Evolutionary conservation across 2,113 vertebrate genomes (phyloP).

Genomic region (Carassius auratus): DNA sequence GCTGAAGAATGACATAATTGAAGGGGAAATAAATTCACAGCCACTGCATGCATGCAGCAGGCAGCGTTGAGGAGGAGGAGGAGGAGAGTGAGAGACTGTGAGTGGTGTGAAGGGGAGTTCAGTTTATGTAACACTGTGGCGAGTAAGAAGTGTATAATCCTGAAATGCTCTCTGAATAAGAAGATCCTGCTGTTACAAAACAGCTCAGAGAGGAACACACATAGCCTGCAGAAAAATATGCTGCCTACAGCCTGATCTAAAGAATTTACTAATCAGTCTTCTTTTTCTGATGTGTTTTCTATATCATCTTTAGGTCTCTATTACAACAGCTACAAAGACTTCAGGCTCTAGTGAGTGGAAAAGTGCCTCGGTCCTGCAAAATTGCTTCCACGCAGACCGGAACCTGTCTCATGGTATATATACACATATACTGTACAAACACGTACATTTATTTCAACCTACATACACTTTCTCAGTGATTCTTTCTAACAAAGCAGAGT

Average conservation of each 20-base stretch:
- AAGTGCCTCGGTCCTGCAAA: slow-evolving; percentile 87
- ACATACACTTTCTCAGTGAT: background rate
- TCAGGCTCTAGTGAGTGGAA: slow-evolving; percentile 85
- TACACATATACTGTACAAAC: background rate
- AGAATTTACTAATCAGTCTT: slow-evolving; percentile 13
- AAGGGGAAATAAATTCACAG: slow-evolving; percentile 8
- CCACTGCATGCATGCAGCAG: background rate
- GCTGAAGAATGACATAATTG: background rate
- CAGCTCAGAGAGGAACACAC: background rate
- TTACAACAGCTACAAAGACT: slow-evolving; percentile 91
- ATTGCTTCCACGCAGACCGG: slow-evolving; percentile 89
- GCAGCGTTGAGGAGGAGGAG: slow-evolving; percentile 4
- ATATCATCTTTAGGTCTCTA: slow-evolving; percentile 76
- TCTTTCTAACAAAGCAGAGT: slow-evolving; percentile 9
- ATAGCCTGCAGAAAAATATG: slow-evolving; percentile 1
- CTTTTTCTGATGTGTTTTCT: background rate
- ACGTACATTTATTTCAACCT: background rate
- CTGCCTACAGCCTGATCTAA: background rate
- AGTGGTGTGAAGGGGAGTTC: slow-evolving; percentile 29
- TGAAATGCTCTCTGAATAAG: slow-evolving; percentile 15
- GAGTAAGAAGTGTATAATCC: slow-evolving; percentile 20
- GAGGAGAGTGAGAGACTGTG: background rate
- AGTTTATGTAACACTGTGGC: slow-evolving; percentile 20
- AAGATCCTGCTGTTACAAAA: slow-evolving; percentile 26
- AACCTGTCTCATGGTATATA: slow-evolving; percentile 86